Conservation (phyloP, 2,888 invertebrate species). For the Azorinus chamasolen region DNA sequence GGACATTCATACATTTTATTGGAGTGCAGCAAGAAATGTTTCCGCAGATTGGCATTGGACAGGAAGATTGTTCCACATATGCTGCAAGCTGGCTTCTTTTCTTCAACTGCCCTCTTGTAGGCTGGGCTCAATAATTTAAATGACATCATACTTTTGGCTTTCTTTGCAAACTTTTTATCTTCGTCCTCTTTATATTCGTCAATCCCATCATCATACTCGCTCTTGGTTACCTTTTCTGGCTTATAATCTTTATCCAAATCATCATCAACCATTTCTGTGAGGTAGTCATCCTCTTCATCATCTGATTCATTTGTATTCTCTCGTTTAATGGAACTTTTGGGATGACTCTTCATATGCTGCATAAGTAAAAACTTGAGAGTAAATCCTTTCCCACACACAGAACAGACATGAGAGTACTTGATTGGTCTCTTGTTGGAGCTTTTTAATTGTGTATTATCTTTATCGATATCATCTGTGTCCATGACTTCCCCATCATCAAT, state of each 20-base stretch:
- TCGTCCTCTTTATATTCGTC: conserved; percentile 9
- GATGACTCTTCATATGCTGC: conserved; percentile 44
- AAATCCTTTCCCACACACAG: conserved; percentile 43
- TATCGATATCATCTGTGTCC: background rate
- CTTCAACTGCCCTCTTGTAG: background rate
- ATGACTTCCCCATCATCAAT: background rate
- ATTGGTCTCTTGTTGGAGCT: conserved; percentile 12
- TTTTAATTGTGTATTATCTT: background rate
- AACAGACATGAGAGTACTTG: conserved; percentile 31
- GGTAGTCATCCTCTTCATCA: conserved; percentile 12
- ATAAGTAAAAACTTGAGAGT: conserved; percentile 32
- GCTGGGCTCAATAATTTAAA: background rate
- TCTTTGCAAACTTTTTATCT: conserved; percentile 7
- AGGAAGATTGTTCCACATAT: conserved; percentile 40
- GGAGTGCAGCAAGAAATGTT: conserved; percentile 47
- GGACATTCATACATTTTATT: conserved; percentile 57
- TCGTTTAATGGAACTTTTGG: conserved; percentile 9
- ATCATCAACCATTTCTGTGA: conserved; percentile 19
- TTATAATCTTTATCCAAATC: conserved; percentile 15
- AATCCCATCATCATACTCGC: background rate
- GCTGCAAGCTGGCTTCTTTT: conserved; percentile 30
- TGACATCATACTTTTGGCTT: background rate
- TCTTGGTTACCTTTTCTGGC: background rate
- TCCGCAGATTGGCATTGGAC: conserved; percentile 32
- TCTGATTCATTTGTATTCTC: conserved; percentile 23